Conservation (phyloP, 2,797 vertebrate species). For the Poecilia picta region DNA sequence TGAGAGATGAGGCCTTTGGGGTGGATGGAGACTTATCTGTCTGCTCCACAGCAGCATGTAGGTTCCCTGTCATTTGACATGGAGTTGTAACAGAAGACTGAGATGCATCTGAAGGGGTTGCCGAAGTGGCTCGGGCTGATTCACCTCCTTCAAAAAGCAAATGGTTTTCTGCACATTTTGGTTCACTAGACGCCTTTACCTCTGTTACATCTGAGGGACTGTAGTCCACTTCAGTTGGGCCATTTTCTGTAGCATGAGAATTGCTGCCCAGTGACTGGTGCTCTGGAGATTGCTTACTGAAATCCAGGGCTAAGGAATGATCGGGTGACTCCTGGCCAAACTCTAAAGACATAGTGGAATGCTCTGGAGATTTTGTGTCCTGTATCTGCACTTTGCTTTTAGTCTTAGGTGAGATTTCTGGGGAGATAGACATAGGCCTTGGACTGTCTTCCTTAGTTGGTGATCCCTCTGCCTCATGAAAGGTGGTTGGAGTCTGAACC, state of each 20-base stretch:
- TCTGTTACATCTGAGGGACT: constrained; percentile 87
- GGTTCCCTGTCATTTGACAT: constrained; percentile 84
- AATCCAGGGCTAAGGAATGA: constrained; percentile 93
- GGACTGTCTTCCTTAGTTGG: constrained; percentile 94
- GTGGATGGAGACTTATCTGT: constrained; percentile 71
- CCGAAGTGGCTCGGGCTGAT: constrained; percentile 84
- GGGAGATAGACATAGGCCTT: constrained; percentile 96
- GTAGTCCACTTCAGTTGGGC: constrained; percentile 94
- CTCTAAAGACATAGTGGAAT: constrained; percentile 90
- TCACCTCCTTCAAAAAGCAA: constrained; percentile 86
- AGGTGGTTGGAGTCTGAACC: constrained; percentile 93
- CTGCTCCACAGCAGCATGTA: constrained; percentile 54
- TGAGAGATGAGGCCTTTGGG: constrained; percentile 72
- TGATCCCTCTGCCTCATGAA: constrained; percentile 94
- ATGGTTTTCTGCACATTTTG: constrained; percentile 79
- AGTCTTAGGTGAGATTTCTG: constrained; percentile 92
- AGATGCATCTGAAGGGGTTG: constrained; percentile 92
- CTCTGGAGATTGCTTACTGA: constrained; percentile 94
- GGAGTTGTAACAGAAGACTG: constrained; percentile 92
- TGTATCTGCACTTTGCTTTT: constrained; percentile 84
- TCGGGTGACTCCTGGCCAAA: constrained; percentile 92
- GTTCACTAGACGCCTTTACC: constrained; percentile 72
- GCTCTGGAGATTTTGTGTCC: constrained; percentile 89
- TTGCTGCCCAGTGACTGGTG: constrained; percentile 78
- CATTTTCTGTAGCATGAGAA: constrained; percentile 90